phyloP scores from a whole-genome alignment of 2,113 vertebrate species.

The Aegypius monachus region DNA sequence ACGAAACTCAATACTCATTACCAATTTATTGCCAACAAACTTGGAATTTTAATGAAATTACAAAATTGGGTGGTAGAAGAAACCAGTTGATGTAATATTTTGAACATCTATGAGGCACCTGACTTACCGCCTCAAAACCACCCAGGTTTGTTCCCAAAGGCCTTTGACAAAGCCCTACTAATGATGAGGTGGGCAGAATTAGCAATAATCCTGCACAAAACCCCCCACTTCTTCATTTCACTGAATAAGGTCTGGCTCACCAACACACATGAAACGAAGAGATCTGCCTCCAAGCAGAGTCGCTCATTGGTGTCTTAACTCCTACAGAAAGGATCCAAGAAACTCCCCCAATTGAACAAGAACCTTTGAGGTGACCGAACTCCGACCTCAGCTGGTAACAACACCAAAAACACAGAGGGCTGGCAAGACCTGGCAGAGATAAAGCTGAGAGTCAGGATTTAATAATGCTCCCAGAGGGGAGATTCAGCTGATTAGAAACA shows the following conservation, averaged over 20 bases:
- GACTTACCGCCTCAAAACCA: not conserved
- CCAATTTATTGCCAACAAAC: not conserved
- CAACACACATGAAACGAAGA: not conserved
- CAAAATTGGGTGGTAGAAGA: not conserved
- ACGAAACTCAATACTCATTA: not conserved
- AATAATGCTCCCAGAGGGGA: conserved; percentile 47
- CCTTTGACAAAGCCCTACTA: not conserved
- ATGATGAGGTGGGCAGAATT: conserved; percentile 3
- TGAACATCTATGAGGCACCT: not conserved
- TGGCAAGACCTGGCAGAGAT: conserved; percentile 33
- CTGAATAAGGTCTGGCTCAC: not conserved
- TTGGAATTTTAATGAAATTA: not conserved
- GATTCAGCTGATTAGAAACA: conserved; percentile 55
- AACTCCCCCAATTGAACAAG: not conserved
- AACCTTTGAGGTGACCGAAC: conserved; percentile 37
- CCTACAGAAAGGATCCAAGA: conserved; percentile 20
- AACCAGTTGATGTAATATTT: not conserved
- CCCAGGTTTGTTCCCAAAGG: not conserved
- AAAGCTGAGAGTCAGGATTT: conserved; percentile 25
- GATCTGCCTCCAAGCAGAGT: not conserved
- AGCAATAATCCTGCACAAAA: not conserved
- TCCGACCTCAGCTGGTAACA: conserved; percentile 27
- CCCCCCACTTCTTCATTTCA: not conserved
- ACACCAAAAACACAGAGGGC: conserved; percentile 20
- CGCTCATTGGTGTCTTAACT: not conserved